Evolutionary conservation across 1,140 invertebrate genomes (phyloP).

Genomic region (Ericerus pela): DNA sequence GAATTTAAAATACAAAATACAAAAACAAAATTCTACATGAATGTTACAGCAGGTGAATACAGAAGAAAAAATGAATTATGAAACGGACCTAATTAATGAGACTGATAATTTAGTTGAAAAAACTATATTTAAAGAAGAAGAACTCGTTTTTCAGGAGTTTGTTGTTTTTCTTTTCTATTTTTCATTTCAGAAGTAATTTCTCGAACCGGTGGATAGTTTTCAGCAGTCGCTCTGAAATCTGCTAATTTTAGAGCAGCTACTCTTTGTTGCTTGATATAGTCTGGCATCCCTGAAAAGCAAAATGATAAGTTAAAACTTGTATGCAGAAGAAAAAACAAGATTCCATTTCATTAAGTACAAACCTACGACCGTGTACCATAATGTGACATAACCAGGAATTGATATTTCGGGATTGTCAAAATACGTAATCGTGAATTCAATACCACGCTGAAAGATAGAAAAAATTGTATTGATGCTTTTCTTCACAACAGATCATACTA

Average conservation of each 20-base stretch:
- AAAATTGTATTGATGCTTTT: not conserved
- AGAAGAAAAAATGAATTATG: too few relatives aligned
- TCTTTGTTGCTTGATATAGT: constrained; percentile 18
- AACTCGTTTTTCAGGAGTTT: too few relatives aligned
- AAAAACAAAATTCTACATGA: too few relatives aligned
- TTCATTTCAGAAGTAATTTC: constrained; percentile 1
- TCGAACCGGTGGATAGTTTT: not conserved
- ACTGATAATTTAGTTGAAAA: too few relatives aligned
- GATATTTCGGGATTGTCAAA: constrained; percentile 61
- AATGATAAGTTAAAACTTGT: too few relatives aligned
- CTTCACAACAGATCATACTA: constrained; percentile 11
- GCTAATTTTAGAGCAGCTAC: constrained; percentile 17
- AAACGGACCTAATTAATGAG: too few relatives aligned
- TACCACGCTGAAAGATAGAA: constrained; percentile 35
- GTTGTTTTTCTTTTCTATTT: not conserved
- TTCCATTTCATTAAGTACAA: too few relatives aligned
- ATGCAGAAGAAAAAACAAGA: too few relatives aligned
- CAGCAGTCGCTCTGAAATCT: not conserved
- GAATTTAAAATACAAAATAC: too few relatives aligned
- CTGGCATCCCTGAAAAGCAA: constrained; percentile 18
- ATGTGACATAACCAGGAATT: constrained; percentile 19
- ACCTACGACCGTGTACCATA: constrained; percentile 22
- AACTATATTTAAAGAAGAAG: too few relatives aligned
- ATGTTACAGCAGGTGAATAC: too few relatives aligned
- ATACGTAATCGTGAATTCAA: constrained; percentile 73